Evolutionary conservation across 1,140 invertebrate genomes (phyloP), one percentile per base, ranked within the genome.

Genomic region (Drosophila virilis): DNA sequence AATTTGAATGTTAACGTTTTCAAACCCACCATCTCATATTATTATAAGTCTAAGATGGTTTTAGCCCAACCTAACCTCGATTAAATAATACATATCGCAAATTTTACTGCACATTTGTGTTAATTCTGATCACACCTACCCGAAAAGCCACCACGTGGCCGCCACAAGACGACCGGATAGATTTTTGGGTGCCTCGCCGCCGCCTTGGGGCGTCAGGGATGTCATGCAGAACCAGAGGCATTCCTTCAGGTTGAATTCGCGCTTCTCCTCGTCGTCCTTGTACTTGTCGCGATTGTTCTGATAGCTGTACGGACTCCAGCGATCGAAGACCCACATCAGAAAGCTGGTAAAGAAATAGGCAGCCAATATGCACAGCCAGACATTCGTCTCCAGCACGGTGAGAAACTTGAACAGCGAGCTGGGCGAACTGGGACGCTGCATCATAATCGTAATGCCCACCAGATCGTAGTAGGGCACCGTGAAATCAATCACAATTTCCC

Each of bases 141-240:
- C 98, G 93, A 99, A 99, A 4, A 99, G 93, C 98, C 98, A 99
- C 98, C 98, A 99, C 0, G 98, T 98, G 1, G 98, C 98, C 0
- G 98, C 98, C 0, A 99, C 96, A 0, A 99, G 93, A 66, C 98
- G 94, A 0, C 98, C 98, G 0, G 97, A 98, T 0, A 99, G 93
- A 93, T 98, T 98, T 90, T 98, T 98, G 0, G 98, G 98, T 0
- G 98, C 98, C 93, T 99, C 98, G 0, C 98, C 98, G 9, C 90
- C 91, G 1, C 91, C 91, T 32, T 99, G 98, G 0, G 98, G 98
- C 0, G 98, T 99, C 7, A 99, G 91, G 0, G 98, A 99, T 17
- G 98, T 99, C 98, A 99, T 99, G 89, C 98, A 99, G 92, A 99
- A 99, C 98, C 98, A 99, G 0, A 99, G 93, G 90, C 98, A 98